Evolutionary conservation across 2,113 vertebrate genomes (phyloP).

Genomic region (Galemys pyrenaicus): DNA sequence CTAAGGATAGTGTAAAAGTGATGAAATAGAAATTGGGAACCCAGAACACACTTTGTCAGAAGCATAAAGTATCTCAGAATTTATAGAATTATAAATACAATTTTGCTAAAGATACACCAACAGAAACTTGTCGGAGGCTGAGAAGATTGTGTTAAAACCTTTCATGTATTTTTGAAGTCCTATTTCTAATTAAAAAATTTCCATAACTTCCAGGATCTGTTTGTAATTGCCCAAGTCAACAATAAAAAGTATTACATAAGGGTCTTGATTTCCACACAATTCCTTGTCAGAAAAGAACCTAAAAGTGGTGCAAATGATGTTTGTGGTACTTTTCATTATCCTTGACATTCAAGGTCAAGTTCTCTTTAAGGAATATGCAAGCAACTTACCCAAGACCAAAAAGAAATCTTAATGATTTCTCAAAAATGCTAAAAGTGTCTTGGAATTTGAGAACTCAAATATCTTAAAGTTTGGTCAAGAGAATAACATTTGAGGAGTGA

Average conservation of each 20-base stretch:
- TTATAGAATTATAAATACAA: conserved; percentile 2
- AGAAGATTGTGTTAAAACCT: conserved; percentile 3
- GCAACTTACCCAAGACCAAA: neutral
- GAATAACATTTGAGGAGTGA: neutral
- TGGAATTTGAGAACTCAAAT: neutral
- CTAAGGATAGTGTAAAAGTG: neutral
- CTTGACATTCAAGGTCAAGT: neutral
- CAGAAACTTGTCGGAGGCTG: neutral
- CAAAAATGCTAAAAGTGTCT: neutral
- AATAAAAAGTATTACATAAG: conserved; percentile 35
- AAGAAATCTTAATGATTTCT: neutral
- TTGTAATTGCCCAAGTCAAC: conserved; percentile 52
- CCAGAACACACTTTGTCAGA: neutral
- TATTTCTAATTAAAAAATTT: conserved; percentile 29
- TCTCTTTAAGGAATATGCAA: neutral
- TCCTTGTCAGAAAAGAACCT: conserved; percentile 28
- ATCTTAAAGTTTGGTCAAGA: neutral
- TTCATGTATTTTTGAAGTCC: neutral
- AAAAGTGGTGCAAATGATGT: neutral
- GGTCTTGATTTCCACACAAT: neutral
- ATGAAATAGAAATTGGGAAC: neutral
- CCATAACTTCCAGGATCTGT: conserved; percentile 47
- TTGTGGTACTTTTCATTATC: neutral
- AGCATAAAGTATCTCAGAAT: neutral
- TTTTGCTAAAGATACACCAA: neutral